Evolutionary conservation across 2,797 vertebrate species (phyloP).

Genomic region (Chanos chanos): DNA sequence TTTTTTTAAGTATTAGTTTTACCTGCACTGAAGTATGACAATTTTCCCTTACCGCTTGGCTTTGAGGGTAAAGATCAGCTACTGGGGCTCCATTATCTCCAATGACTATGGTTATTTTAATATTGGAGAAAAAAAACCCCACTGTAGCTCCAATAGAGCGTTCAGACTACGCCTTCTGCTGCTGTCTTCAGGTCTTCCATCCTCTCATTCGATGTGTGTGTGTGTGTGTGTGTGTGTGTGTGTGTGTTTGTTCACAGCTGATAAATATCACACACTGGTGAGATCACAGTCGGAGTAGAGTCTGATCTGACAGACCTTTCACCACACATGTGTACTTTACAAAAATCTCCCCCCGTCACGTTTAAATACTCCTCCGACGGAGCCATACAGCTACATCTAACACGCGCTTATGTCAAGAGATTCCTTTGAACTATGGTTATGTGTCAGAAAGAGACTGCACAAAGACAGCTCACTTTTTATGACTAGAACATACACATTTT

Average conservation of each 20-base stretch:
- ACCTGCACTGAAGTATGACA: too few relatives aligned
- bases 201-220: slow-evolving; percentile 24
- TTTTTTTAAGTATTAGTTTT: too few relatives aligned
- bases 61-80: too few relatives aligned
- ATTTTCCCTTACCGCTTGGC: too few relatives aligned
- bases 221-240: slow-evolving; percentile 1
- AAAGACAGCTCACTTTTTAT: slow-evolving; percentile 62
- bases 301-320: slow-evolving; percentile 61
- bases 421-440: slow-evolving; percentile 73
- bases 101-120: too few relatives aligned
- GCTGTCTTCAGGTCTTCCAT: too few relatives aligned
- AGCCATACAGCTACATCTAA: slow-evolving; percentile 71
- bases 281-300: slow-evolving; percentile 80
- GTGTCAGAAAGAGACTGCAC: slow-evolving; percentile 76
- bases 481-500: slow-evolving; percentile 3
- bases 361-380: slow-evolving; percentile 77
- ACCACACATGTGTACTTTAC: slow-evolving; percentile 75
- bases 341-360: slow-evolving; percentile 71
- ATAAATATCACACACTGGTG: slow-evolving; percentile 58
- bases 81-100: too few relatives aligned
- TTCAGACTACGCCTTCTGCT: too few relatives aligned
- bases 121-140: too few relatives aligned
- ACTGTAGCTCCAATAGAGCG: too few relatives aligned
- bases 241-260: slow-evolving; percentile 48
- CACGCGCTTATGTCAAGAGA: slow-evolving; percentile 79